Percentiles rank a stretch among this genome's conserved stretches.
Conservation (phyloP, 2,113 vertebrate genomes). For the Aplodontia rufa region DNA sequence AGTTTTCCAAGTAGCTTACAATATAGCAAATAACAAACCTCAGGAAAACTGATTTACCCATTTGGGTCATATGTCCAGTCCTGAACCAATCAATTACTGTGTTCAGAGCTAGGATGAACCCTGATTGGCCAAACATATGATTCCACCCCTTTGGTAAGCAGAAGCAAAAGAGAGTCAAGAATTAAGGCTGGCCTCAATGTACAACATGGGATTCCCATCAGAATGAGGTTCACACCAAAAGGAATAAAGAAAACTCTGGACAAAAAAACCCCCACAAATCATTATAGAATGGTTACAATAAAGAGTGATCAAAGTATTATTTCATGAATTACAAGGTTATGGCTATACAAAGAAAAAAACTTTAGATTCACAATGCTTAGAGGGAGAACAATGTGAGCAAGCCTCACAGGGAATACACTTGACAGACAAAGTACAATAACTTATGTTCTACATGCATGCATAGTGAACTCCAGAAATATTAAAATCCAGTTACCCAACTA, state of each 20-base stretch:
- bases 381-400: not conserved
- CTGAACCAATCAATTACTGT: not conserved
- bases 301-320: not conserved
- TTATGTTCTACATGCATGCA: not conserved
- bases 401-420: not conserved
- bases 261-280: not conserved
- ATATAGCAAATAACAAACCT: not conserved
- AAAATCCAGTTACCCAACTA: not conserved
- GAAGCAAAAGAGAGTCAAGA: not conserved
- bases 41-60: not conserved
- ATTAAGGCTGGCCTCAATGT: not conserved
- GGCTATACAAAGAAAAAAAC: not conserved
- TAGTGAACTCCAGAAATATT: not conserved
- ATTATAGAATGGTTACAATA: not conserved
- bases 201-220: not conserved
- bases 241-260: too few species aligned
- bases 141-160: not conserved
- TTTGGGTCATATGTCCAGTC: not conserved
- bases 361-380: too few species aligned
- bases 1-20: not conserved
- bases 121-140: not conserved
- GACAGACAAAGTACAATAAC: too few species aligned
- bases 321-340: not conserved
- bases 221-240: not conserved
- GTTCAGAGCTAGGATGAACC: not conserved